Base-by-base conservation (phyloP, 1,140 invertebrate species). In the Diachasmimorpha longicaudata region DNA sequence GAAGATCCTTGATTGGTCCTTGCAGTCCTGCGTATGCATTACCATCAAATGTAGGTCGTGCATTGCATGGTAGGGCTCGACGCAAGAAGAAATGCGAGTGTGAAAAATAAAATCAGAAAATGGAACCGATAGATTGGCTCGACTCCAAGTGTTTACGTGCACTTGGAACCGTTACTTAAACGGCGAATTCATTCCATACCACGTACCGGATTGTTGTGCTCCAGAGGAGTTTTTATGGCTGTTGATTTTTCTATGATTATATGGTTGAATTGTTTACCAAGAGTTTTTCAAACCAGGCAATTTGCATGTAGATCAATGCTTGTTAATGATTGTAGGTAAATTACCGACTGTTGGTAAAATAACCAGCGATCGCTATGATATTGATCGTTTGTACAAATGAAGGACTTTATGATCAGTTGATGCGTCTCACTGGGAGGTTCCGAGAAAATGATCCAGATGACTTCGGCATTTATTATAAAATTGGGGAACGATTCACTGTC, bases 161-260 rank as follows among this genome's bases (percentile, higher is more conserved):
- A 71, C 21, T 37, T 48, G 19, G 44, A 74, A 78, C 77, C 74
- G 77, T 78, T 78, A 78, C 48, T 69, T 78, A 72, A 68, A 75
- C 73, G 77, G 52, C 67, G 69, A 76, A 76, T 78, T 76, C 70
- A 70, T 72, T 78, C 69, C 69, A 52, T 14, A 19, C 19, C 58
- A 13, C 52, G 58, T 70, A 48, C 52, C 11, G 21, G 11, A 63
- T 70, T 67, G 31, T 55, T 39, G 23, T 63, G 58, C 67, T 48
- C 48, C 67, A 39, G 42, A 11, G 36, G 39, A 39, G 67, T 63
- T 70, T 75, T 69, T 69, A 69, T 14, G 67, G 39, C 48, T 46
- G 14, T 74, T 48, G 36, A 11, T 74, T 74, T 66, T 16, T 68
- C 48, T 48, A 31, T 31, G 16, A 52, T 73, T 75, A 48, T 75